Evolutionary conservation across 2,797 vertebrate genomes (phyloP), one percentile per base, ranked within the genome.

Genomic region (Masticophis lateralis): DNA sequence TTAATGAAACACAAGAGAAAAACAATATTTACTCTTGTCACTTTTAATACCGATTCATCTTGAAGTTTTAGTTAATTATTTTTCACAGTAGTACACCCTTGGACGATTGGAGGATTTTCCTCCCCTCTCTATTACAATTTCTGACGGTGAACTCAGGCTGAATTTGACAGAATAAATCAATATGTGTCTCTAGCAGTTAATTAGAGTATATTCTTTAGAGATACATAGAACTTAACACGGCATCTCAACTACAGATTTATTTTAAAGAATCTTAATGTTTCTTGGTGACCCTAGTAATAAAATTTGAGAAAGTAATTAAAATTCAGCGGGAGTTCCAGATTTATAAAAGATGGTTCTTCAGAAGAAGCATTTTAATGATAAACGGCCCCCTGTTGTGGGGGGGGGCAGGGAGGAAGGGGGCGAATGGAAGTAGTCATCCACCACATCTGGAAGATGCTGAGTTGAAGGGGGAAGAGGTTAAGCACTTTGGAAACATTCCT

Each of bases 1-100:
- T 95, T 93, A 92, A 88, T 92, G 93, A 95, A 95, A 89, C 69
- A 28, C 88, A 88, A 63, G 88, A 94, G 92, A 32, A 94, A 93
- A 94, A 63, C 8, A 66, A 3, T 87, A 86, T 92, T 93, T 95
- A 43, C 90, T 94, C 32, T 51, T 96, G 91, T 63, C 55, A 27
- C 57, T 94, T 91, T n/a, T 69, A 14, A 88, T 69, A 86, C 55
- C 66, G 87, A 14, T 91, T 95, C 66, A 91, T 95, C 88, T 51
- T 47, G 89, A 90, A 66, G 90, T 60, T 89, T 20, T 55, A 91
- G n/a, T 59, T 47, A 56, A 92, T 90, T 95, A 88, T 95, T 90
- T 95, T 4, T 1, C 56, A 16, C 27, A 61, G 28, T 51, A 57
- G 90, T 61, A 43, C 0, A 0, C 51, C 88, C 89, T n/a, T 86